Base-by-base conservation (phyloP, 2,113 vertebrate species). In the Brachirus orientalis region DNA sequence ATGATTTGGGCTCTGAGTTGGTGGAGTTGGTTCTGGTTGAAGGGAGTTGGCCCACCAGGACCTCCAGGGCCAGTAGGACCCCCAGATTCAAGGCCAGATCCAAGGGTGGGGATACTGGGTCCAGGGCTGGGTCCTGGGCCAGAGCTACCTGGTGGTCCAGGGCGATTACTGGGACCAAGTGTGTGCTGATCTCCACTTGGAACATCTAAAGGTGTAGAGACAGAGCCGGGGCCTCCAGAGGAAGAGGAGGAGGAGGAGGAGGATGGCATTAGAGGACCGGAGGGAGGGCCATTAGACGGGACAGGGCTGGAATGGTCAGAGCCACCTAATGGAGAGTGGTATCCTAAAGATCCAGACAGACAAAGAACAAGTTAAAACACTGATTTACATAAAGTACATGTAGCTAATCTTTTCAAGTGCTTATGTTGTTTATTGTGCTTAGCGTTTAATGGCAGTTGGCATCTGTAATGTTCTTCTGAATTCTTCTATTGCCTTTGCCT, bases 1-100 rank as follows among this genome's bases (percentile, higher is more conserved):
- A 98, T 98, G 78, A 98, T 98, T 76, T 98, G 96, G 1, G 96
- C 96, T 14, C 96, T 82, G 13, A 98, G 88, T 80, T 98, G 96
- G 80, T 98, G 96, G 38, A 98, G 90, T 81, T 98, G 97, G 50
- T 95, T 96, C 84, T 96, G 96, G 81, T 96, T 98, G 67, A 97
- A 96, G 0, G 97, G 96, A 3, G 96, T 96, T 0, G 95, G 94
- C 1, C 88, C 87, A 33, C 94, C 93, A 11, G 65, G 79, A 46
- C 82, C 86, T 13, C 69, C 79, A 0, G 82, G 72, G 7, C 79
- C 75, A 7, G 37, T 20, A 0, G 73, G 74, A 7, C 87, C 80
- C 0, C 62, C 67, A 20, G 84, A 46, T 36, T 88, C 86, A 55
- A 89, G 69, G 5, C 88, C 77, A 20, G 89, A 77, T 72, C 52